Base-by-base conservation (phyloP, 2,797 vertebrate species). In the Melanotaenia trifasciata region DNA sequence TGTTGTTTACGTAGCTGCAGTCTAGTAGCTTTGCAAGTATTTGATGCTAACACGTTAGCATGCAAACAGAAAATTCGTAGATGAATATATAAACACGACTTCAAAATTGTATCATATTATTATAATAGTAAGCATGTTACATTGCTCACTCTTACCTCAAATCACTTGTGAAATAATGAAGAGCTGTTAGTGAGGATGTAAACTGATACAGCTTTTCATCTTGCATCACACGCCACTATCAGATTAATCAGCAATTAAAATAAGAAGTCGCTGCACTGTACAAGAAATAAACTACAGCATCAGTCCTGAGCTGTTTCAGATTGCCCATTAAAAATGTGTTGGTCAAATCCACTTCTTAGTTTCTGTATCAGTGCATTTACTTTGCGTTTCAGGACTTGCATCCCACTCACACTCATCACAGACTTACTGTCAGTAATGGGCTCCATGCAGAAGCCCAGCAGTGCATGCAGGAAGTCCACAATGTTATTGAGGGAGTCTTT, bases 381-480 rank as follows among this genome's bases (percentile, higher is more conserved):
- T 43, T 36, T 35, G 22, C 74, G 61, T 26, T 45, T 59, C 35
- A 7, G 4, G 22, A 26, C 50, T 40, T 58, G 70, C 67, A 54
- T 62, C 74, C 63, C 61, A 58, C 69, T 63, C 66, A 24, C 63
- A 54, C 59, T 35, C 64, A 28, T 70, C 67, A 35, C 72, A 47
- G 68, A 90, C 98, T 99, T 96, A 99, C 98, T 99, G 93, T 99
- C 98, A 56, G 98, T 98, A 84, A 98, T 95, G 7, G 98, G 97
- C 91, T 99, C 98, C 98, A 99, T 99, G 89, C 98, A 99, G 94
- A 99, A 99, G 90, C 98, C 98, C 91, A 99, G 95, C 76, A 99
- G 94, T 67, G 98, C 98, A 83, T 99, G 98, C 73, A 99, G 96
- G 93, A 99, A 99, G 95, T 99, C 98, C 92, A 99, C 98, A 74